These are phyloP conservation scores for Stercorarius parasiticus DNA, from an alignment of 2,113 vertebrate genomes.

Conservation along the genomic window DNA sequence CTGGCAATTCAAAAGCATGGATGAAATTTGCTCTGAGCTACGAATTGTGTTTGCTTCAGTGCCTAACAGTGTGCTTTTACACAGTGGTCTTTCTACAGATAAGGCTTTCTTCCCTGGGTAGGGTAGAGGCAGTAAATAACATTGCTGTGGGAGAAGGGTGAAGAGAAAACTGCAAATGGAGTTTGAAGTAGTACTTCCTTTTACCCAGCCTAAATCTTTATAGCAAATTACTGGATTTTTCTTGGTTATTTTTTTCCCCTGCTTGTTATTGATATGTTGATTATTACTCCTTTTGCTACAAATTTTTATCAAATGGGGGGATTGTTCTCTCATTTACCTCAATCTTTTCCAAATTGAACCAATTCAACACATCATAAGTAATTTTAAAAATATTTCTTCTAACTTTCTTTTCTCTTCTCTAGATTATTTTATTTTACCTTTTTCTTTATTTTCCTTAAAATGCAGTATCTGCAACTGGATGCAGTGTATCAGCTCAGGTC, in stretches of 20 bases:
- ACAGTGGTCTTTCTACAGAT: background rate
- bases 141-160: background rate
- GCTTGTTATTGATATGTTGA: background rate
- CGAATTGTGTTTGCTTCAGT: background rate
- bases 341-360: background rate
- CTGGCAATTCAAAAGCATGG: background rate
- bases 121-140: background rate
- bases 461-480: background rate
- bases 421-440: background rate
- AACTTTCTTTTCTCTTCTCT: background rate
- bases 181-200: background rate
- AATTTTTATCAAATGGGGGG: background rate
- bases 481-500: background rate
- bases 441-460: background rate
- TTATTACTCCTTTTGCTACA: background rate
- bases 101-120: background rate
- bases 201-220: background rate
- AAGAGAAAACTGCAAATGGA: background rate
- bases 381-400: background rate
- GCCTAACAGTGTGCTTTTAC: background rate
- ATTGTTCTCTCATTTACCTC: background rate
- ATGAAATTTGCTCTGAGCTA: background rate
- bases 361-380: background rate
- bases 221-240: background rate
- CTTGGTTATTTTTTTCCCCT: accelerated